Conservation (phyloP, 2,113 vertebrate species). For the Parus major region DNA sequence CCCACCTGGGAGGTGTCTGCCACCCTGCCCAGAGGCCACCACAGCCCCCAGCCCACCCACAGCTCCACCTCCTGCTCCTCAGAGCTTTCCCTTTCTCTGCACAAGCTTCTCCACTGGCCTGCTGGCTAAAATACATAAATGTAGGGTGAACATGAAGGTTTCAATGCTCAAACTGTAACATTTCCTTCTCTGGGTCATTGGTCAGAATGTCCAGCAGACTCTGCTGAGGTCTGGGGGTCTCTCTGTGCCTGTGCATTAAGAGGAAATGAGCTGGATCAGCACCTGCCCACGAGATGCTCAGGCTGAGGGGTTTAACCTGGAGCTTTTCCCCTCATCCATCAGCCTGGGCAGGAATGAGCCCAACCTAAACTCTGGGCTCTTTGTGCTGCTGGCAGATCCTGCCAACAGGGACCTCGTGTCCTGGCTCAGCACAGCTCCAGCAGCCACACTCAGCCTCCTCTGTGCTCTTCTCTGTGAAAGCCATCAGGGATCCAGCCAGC, state of each 20-base stretch:
- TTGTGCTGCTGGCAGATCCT: neutral
- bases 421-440: neutral
- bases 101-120: neutral
- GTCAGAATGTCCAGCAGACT: neutral
- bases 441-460: neutral
- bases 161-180: neutral
- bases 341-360: neutral
- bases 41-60: neutral
- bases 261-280: neutral
- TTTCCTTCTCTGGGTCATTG: neutral
- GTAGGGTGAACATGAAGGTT: neutral
- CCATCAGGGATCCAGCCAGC: neutral
- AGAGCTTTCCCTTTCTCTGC: neutral
- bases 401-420: neutral
- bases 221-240: neutral
- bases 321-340: neutral
- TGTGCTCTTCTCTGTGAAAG: neutral
- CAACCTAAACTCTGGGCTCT: neutral
- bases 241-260: accelerated
- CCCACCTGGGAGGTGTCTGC: neutral
- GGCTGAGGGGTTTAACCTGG: neutral
- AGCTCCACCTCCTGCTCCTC: neutral
- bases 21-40: neutral
- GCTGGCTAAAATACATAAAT: neutral
- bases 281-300: neutral